A percentile compares a stretch with the other conserved stretches of the same genome.
These are phyloP conservation scores for Ophioninae sp. DNA, from an alignment of 2,888 invertebrate species.

Conservation along the genomic window DNA sequence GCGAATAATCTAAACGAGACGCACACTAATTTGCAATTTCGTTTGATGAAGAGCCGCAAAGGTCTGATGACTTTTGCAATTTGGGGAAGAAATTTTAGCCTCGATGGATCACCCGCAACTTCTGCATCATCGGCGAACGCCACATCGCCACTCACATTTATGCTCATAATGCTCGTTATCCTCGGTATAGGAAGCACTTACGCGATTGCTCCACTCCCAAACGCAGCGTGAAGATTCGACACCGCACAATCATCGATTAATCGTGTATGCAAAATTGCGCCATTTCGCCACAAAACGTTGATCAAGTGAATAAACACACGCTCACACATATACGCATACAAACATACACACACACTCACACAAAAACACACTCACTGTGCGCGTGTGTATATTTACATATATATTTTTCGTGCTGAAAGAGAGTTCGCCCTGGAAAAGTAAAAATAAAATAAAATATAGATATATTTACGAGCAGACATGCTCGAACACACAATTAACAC, in stretches of 20 bases:
- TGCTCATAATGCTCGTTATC: slow-evolving; percentile 54
- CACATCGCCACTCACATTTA: slow-evolving; percentile 48
- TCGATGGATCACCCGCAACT: slow-evolving; percentile 63
- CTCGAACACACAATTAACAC: slow-evolving; percentile 5
- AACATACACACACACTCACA: neutral
- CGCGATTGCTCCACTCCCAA: slow-evolving; percentile 37
- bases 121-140: slow-evolving; percentile 48
- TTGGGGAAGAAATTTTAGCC: slow-evolving; percentile 70
- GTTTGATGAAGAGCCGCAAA: slow-evolving; percentile 61
- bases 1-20: slow-evolving; percentile 53
- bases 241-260: slow-evolving; percentile 27
- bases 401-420: slow-evolving; percentile 36
- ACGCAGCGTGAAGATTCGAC: slow-evolving; percentile 49
- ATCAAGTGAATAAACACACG: slow-evolving; percentile 5
- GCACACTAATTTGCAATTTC: slow-evolving; percentile 60
- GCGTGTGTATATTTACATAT: neutral
- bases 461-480: neutral
- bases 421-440: slow-evolving; percentile 19
- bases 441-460: slow-evolving; percentile 11
- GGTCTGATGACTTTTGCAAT: slow-evolving; percentile 71
- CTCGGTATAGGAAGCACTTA: slow-evolving; percentile 47
- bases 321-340: neutral
- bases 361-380: neutral
- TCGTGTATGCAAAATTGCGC: slow-evolving; percentile 24
- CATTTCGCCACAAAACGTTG: slow-evolving; percentile 41